Evolutionary conservation across 2,888 invertebrate species (phyloP), one percentile per base, ranked within the genome.

Genomic region (Hyalella azteca): DNA sequence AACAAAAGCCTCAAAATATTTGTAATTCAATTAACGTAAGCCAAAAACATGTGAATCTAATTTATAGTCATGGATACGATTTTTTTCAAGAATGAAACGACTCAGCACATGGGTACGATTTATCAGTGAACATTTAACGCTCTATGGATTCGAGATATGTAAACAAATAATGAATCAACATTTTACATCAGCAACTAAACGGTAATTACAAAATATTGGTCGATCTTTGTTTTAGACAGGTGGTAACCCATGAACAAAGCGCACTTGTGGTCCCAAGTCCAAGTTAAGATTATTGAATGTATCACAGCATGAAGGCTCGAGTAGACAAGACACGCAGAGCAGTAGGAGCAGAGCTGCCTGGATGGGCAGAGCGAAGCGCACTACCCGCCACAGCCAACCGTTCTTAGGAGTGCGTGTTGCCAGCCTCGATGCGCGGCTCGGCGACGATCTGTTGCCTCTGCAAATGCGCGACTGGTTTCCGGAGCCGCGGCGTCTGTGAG

Each of bases 161-260:
- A n/a, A n/a, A n/a, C n/a, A n/a, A n/a, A n/a, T n/a, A n/a, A n/a
- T n/a, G n/a, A n/a, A n/a, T n/a, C n/a, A n/a, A n/a, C n/a, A n/a
- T n/a, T n/a, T n/a, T n/a, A n/a, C n/a, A n/a, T n/a, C n/a, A n/a
- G n/a, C n/a, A n/a, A n/a, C n/a, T n/a, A n/a, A n/a, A n/a, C n/a
- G n/a, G n/a, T n/a, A n/a, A n/a, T n/a, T n/a, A n/a, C n/a, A n/a
- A n/a, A n/a, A n/a, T n/a, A n/a, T n/a, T n/a, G n/a, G n/a, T n/a
- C n/a, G n/a, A n/a, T n/a, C n/a, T n/a, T n/a, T 49, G 29, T 81
- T 87, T 91, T 91, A 94, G 85, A 93, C 91, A 11, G 95, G 94
- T 29, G 94, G 94, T 15, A 94, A 94, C 84, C 94, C 94, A 82
- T 92, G 91, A n/a, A 94, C 91, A 88, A 94, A 94, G 86, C 93